A percentile compares a stretch with the other conserved stretches of the same genome.
Conservation (phyloP, 2,797 vertebrate species). For the Morelia viridis region DNA sequence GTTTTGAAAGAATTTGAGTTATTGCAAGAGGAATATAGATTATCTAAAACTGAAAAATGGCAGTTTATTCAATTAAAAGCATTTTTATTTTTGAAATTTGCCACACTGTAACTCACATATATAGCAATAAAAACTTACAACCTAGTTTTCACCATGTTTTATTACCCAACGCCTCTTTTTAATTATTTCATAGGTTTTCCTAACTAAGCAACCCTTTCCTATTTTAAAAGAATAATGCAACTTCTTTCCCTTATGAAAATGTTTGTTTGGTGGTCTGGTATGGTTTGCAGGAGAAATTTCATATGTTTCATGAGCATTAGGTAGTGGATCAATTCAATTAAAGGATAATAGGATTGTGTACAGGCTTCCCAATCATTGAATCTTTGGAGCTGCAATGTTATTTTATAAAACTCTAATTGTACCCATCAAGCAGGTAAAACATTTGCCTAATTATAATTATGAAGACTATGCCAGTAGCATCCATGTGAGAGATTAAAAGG, state of each 20-base stretch:
- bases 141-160: conserved; percentile 7
- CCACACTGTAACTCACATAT: neutral
- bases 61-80: neutral
- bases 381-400: neutral
- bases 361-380: neutral
- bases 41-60: neutral
- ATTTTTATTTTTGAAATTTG: too few relatives aligned
- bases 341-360: conserved; percentile 2
- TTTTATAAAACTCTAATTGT: conserved; percentile 24
- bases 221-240: neutral
- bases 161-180: neutral
- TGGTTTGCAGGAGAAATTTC: conserved; percentile 7
- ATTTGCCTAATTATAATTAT: conserved; percentile 40
- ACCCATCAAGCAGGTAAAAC: conserved; percentile 35
- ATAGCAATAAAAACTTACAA: conserved; percentile 31
- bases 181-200: conserved; percentile 26
- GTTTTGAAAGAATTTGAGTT: neutral
- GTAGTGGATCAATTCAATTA: conserved; percentile 12
- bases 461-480: conserved; percentile 2
- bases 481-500: conserved; percentile 33
- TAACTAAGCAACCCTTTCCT: conserved; percentile 3
- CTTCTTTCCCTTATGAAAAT: neutral
- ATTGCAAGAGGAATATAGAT: neutral
- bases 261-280: neutral
- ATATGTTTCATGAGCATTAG: neutral